phyloP scores from a whole-genome alignment of 2,888 invertebrate genomes.

The Lithophane socia region DNA sequence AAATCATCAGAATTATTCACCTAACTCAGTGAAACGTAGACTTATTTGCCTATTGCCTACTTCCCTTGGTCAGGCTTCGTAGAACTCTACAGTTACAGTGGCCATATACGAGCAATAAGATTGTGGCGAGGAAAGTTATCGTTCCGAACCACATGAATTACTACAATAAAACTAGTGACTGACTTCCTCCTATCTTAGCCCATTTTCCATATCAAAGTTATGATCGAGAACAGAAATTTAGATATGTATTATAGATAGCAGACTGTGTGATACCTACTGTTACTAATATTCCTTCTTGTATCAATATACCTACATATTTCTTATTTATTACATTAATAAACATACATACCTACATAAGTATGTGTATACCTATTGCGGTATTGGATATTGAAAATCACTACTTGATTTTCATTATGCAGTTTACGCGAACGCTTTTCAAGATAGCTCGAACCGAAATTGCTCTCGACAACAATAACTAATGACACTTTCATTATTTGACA shows the following conservation, averaged over 20 bases:
- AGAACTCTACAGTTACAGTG: constrained; percentile 7
- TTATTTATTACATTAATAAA: too few relatives aligned
- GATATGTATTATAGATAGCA: too few relatives aligned
- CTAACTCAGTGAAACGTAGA: neutral
- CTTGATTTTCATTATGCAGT: constrained; percentile 19
- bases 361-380: neutral
- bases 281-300: neutral
- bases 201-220: constrained; percentile 18
- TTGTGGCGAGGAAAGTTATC: constrained; percentile 11
- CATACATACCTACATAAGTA: too few relatives aligned
- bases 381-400: neutral
- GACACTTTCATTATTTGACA: constrained; percentile 65
- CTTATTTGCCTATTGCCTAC: constrained; percentile 10
- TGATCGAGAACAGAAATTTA: neutral
- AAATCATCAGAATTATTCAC: neutral
- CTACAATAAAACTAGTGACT: constrained; percentile 8
- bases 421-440: constrained; percentile 18
- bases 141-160: constrained; percentile 29
- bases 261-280: neutral
- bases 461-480: constrained; percentile 59
- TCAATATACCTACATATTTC: too few relatives aligned
- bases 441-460: constrained; percentile 47
- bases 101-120: constrained; percentile 28
- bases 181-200: neutral
- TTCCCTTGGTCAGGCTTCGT: neutral